phyloP scores from a whole-genome alignment of 1,140 invertebrate genomes.

The Drosophila sechellia region DNA sequence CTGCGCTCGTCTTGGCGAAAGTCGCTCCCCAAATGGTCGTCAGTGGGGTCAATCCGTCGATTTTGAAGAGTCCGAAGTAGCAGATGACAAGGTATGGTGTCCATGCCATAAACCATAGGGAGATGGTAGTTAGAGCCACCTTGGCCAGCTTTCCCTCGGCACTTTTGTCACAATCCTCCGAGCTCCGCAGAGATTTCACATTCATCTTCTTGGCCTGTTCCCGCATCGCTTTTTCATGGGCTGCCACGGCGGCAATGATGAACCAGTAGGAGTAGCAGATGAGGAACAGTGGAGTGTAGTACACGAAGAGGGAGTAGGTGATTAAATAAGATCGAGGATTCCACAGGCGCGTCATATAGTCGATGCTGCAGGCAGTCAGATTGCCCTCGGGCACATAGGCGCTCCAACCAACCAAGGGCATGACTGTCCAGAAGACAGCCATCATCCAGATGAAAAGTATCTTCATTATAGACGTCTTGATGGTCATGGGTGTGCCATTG shows the following conservation, averaged over 20 bases:
- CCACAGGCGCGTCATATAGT: conserved; percentile 90
- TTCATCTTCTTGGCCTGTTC: conserved; percentile 95
- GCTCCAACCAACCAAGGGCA: conserved; percentile 89
- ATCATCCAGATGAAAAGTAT: conserved; percentile 90
- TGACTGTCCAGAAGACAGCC: conserved; percentile 88
- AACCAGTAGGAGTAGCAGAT: conserved; percentile 92
- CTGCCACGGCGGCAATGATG: conserved; percentile 91
- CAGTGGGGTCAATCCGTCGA: conserved; percentile 88
- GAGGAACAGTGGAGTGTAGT: conserved; percentile 89
- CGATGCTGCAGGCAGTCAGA: conserved; percentile 93
- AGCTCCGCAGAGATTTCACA: conserved; percentile 90
- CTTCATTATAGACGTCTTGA: conserved; percentile 88
- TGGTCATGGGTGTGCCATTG: conserved; percentile 88
- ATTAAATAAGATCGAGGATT: conserved; percentile 89
- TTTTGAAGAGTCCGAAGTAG: conserved; percentile 90
- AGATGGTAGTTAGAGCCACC: conserved; percentile 93
- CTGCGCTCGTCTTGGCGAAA: conserved; percentile 91
- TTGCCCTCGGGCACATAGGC: conserved; percentile 94
- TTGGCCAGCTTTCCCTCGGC: conserved; percentile 92
- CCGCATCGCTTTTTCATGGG: conserved; percentile 92
- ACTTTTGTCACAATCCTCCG: conserved; percentile 88
- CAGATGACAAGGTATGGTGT: conserved; percentile 94
- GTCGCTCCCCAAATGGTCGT: conserved; percentile 91
- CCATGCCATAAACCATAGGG: conserved; percentile 93
- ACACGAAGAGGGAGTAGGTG: conserved; percentile 89